These are phyloP conservation scores for Tipula lateralis DNA, from an alignment of 2,888 invertebrate genomes.

Conservation along the genomic window DNA sequence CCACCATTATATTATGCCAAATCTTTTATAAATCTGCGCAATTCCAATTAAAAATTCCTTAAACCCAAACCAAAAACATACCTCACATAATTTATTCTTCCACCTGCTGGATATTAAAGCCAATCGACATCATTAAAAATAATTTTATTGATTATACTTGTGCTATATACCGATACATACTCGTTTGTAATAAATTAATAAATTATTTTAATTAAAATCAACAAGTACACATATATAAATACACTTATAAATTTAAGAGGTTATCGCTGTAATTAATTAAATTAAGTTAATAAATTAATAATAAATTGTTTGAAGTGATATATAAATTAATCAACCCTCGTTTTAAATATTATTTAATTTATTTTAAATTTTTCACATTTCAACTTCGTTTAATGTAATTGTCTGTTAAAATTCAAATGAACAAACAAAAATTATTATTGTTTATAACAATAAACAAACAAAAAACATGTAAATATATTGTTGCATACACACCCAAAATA, in stretches of 20 bases:
- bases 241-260: neutral
- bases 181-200: neutral
- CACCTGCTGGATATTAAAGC: neutral
- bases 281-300: neutral
- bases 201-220: constrained; percentile 5
- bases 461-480: neutral
- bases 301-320: neutral
- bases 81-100: neutral
- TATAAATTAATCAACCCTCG: neutral
- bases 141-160: neutral
- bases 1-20: too few species aligned
- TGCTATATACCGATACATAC: too few species aligned
- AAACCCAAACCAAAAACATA: neutral
- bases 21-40: too few species aligned
- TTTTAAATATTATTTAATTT: neutral
- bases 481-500: neutral
- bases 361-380: neutral
- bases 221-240: neutral
- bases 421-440: neutral
- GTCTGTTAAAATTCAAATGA: neutral
- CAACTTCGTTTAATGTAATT: neutral
- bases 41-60: neutral
- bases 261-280: neutral
- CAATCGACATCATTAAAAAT: neutral
- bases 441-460: neutral